Conservation (phyloP, 2,888 invertebrate species). For the Apodemia hepburni region DNA sequence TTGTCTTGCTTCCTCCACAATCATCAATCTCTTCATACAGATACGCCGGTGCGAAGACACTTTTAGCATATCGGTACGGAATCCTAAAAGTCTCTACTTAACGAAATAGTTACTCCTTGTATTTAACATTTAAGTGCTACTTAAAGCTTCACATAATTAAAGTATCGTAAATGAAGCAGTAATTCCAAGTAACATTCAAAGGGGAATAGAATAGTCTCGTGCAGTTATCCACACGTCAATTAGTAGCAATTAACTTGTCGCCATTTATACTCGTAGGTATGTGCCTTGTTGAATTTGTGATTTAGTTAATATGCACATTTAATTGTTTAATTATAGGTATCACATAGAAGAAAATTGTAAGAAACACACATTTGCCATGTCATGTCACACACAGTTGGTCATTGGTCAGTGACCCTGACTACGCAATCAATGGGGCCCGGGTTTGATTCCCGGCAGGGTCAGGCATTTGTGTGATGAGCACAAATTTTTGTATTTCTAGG, state of each 20-base stretch:
- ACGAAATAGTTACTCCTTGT: neutral
- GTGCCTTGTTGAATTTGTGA: neutral
- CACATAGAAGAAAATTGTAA: neutral
- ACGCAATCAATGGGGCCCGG: too few relatives aligned
- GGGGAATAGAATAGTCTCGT: slow-evolving; percentile 2
- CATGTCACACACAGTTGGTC: too few relatives aligned
- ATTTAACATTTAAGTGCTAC: neutral
- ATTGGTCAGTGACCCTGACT: too few relatives aligned
- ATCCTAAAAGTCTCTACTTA: too few relatives aligned
- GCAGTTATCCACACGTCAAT: slow-evolving; percentile 9
- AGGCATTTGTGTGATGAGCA: too few relatives aligned
- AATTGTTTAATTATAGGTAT: neutral
- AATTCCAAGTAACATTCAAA: neutral
- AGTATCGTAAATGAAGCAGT: neutral
- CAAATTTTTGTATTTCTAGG: too few relatives aligned
- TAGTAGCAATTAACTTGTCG: slow-evolving; percentile 8
- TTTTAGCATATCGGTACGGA: too few relatives aligned
- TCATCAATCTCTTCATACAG: too few relatives aligned
- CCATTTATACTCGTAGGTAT: neutral
- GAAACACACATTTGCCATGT: too few relatives aligned
- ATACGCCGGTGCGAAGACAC: too few relatives aligned
- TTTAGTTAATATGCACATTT: neutral
- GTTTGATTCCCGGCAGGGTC: too few relatives aligned
- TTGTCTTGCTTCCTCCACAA: too few relatives aligned
- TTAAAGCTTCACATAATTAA: neutral